Evolutionary conservation across 2,113 vertebrate species (phyloP).

Genomic region (Cynoglossus semilaevis): DNA sequence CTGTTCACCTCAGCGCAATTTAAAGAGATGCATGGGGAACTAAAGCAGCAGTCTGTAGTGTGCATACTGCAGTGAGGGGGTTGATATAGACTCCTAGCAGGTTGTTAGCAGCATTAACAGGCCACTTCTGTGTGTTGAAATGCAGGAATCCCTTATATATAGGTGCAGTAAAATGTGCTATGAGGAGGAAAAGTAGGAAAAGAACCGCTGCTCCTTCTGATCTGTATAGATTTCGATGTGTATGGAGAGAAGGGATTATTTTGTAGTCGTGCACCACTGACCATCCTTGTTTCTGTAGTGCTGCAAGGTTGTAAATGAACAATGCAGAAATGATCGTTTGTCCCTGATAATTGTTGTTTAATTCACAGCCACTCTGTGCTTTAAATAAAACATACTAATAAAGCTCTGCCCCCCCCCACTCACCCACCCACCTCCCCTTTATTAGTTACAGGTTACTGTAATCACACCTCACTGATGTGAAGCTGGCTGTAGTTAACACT

Average conservation of each 20-base stretch:
- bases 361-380: background rate
- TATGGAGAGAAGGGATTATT: background rate
- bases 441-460: slow-evolving; percentile 23
- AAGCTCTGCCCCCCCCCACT: too few relatives aligned
- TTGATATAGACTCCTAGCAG: slow-evolving; percentile 28
- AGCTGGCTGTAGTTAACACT: background rate
- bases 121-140: slow-evolving; percentile 18
- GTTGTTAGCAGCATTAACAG: slow-evolving; percentile 43
- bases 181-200: slow-evolving; percentile 36
- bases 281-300: too few relatives aligned
- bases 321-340: background rate
- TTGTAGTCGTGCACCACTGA: too few relatives aligned
- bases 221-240: slow-evolving; percentile 7
- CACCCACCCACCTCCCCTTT: too few relatives aligned
- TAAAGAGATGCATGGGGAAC: slow-evolving; percentile 51
- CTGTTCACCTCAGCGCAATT: slow-evolving; percentile 38
- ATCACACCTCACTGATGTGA: slow-evolving; percentile 38
- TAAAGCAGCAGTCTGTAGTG: slow-evolving; percentile 32
- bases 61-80: slow-evolving; percentile 53
- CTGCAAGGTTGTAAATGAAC: background rate
- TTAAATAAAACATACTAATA: slow-evolving; percentile 8
- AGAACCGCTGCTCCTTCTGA: background rate
- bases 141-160: slow-evolving; percentile 10
- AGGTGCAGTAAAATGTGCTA: slow-evolving; percentile 17
- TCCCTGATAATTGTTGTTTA: background rate